A percentile compares a stretch with the other conserved stretches of the same genome.
These are phyloP conservation scores for Tupiocoris notatus DNA, from an alignment of 2,888 invertebrate species.

Conservation along the genomic window DNA sequence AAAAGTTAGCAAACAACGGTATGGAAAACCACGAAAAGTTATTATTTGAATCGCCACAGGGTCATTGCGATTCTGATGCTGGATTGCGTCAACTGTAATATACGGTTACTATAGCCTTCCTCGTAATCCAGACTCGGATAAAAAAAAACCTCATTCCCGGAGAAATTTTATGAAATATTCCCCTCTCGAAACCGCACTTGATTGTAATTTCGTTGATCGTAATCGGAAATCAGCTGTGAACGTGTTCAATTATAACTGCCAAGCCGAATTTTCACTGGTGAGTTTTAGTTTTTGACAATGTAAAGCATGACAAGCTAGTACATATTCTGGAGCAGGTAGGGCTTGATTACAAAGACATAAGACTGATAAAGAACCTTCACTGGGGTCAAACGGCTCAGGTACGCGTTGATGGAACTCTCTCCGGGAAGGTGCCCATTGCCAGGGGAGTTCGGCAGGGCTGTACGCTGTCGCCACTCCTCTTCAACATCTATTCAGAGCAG, in stretches of 20 bases:
- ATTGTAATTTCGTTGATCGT: too few relatives aligned
- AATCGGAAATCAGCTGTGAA: too few relatives aligned
- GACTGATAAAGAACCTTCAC: conserved; percentile 19
- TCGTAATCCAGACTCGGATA: too few relatives aligned
- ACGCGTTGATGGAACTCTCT: not conserved
- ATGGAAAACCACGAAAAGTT: too few relatives aligned
- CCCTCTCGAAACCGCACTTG: too few relatives aligned
- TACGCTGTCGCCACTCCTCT: not conserved
- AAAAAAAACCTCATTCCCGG: too few relatives aligned
- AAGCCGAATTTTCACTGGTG: too few relatives aligned
- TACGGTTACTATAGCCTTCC: too few relatives aligned
- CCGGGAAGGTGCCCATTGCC: not conserved
- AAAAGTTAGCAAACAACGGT: not conserved
- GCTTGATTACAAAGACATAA: conserved; percentile 2
- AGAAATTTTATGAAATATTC: too few relatives aligned
- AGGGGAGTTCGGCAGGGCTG: conserved; percentile 20
- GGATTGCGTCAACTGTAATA: too few relatives aligned
- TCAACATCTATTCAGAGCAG: not conserved
- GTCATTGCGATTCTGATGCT: too few relatives aligned
- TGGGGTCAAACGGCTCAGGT: conserved; percentile 19
- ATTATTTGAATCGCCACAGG: not conserved
- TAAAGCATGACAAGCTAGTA: not conserved
- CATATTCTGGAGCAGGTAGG: not conserved
- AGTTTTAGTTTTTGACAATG: not conserved
- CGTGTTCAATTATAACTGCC: too few relatives aligned